Percentiles rank a stretch among this genome's conserved stretches.
Evolutionary conservation across 2,888 invertebrate genomes (phyloP).

Genomic region (Kryphioiulus occultus): DNA sequence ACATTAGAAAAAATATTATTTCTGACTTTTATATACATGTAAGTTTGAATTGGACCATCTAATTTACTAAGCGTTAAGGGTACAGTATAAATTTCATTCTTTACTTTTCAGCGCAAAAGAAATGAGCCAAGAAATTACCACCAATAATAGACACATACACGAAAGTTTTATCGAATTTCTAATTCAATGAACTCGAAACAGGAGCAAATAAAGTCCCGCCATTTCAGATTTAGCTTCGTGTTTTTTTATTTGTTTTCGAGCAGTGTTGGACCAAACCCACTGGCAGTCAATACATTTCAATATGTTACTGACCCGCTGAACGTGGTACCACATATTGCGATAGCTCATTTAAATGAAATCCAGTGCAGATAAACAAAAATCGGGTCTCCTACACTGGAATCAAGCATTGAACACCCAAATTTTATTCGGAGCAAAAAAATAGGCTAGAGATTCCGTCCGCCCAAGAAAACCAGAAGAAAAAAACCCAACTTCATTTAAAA

Average conservation of each 20-base stretch:
- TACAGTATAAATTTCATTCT: too few species aligned
- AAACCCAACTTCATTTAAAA: conserved; percentile 26
- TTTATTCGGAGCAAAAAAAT: background rate
- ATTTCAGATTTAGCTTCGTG: background rate
- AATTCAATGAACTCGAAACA: background rate
- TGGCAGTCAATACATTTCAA: background rate
- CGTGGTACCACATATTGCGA: background rate
- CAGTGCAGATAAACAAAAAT: conserved; percentile 13
- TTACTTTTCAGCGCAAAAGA: too few species aligned
- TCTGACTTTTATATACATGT: too few species aligned
- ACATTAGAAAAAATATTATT: too few species aligned
- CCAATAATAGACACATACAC: too few species aligned
- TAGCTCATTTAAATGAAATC: background rate
- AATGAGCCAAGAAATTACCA: too few species aligned
- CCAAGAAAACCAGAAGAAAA: background rate
- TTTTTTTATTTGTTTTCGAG: background rate
- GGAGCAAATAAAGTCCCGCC: background rate
- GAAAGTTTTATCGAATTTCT: background rate
- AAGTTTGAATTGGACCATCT: too few species aligned
- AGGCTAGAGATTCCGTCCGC: background rate
- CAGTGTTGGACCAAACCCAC: background rate
- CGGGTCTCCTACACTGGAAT: conserved; percentile 7
- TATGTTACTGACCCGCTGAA: conserved; percentile 12
- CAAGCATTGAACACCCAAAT: background rate
- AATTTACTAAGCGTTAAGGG: too few species aligned